A percentile compares a stretch with the other conserved stretches of the same genome.
Evolutionary conservation across 2,797 vertebrate genomes (phyloP).

Genomic region (Diglossa cyanea): DNA sequence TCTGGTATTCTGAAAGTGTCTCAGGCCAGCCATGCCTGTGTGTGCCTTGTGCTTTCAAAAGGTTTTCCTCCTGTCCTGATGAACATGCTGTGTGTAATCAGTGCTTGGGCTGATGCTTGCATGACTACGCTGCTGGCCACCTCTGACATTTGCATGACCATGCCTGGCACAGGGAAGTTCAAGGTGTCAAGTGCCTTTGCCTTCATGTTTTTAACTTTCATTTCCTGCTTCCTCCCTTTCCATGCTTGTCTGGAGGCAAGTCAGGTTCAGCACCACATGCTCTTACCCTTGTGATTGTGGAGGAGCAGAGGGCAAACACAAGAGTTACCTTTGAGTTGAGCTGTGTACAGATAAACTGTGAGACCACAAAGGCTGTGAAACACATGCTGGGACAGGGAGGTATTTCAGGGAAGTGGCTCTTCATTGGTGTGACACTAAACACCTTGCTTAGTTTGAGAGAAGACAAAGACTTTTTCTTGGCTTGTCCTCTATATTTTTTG

Average conservation of each 20-base stretch:
- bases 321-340: neutral
- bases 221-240: neutral
- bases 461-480: neutral
- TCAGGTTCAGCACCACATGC: neutral
- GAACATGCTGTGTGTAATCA: neutral
- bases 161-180: neutral
- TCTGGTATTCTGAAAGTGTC: neutral
- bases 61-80: neutral
- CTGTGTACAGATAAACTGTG: neutral
- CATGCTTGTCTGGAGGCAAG: neutral
- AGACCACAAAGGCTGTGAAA: neutral
- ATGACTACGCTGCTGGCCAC: neutral
- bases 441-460: neutral
- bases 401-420: neutral
- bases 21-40: accelerated
- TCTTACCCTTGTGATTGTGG: neutral
- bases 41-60: neutral
- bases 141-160: neutral
- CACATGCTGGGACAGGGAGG: neutral
- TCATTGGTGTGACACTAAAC: neutral
- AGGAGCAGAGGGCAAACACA: neutral
- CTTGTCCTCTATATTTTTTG: neutral
- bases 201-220: neutral
- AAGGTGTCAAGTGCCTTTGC: neutral
- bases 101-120: neutral